Percentiles rank a stretch among this genome's conserved stretches.
These are phyloP conservation scores for Heteractis magnifica DNA, from an alignment of 92 coral and sea anemone species.

Conservation along the genomic window DNA sequence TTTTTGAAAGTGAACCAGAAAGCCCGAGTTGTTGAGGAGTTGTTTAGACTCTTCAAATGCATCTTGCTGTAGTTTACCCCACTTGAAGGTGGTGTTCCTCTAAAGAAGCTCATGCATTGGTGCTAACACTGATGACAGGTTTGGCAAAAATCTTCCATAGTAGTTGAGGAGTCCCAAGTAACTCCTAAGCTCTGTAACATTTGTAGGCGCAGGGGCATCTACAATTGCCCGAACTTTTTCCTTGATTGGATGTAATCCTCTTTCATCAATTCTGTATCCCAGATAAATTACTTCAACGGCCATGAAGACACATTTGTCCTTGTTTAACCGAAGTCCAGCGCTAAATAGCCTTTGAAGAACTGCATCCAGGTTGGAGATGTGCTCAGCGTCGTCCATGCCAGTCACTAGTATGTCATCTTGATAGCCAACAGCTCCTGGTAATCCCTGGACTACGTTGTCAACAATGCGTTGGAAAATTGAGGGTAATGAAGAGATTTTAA, in stretches of 20 bases:
- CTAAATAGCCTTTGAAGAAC: not conserved
- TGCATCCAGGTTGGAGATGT: not conserved
- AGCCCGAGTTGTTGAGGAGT: not conserved
- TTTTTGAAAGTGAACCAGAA: constrained; percentile 7
- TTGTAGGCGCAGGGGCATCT: constrained; percentile 45
- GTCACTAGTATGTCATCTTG: constrained; percentile 21
- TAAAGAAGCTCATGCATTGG: constrained; percentile 13
- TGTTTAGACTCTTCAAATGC: not conserved
- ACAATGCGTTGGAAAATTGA: not conserved
- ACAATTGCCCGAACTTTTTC: constrained; percentile 46
- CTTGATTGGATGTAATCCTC: constrained; percentile 4
- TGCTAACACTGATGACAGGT: constrained; percentile 36
- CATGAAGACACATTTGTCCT: constrained; percentile 21
- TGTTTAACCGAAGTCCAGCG: constrained; percentile 14
- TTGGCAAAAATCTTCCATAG: constrained; percentile 41
- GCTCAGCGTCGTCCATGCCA: constrained; percentile 15
- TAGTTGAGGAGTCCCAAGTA: constrained; percentile 49
- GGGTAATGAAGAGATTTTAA: constrained; percentile 10
- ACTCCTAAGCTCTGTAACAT: constrained; percentile 44
- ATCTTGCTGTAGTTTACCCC: not conserved
- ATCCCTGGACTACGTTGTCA: not conserved
- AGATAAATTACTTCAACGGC: not conserved
- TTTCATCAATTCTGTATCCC: constrained; percentile 7
- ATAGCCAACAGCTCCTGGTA: not conserved
- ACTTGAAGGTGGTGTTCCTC: not conserved